Conservation (phyloP, 2,888 invertebrate genomes). For the Spialia ferax region DNA sequence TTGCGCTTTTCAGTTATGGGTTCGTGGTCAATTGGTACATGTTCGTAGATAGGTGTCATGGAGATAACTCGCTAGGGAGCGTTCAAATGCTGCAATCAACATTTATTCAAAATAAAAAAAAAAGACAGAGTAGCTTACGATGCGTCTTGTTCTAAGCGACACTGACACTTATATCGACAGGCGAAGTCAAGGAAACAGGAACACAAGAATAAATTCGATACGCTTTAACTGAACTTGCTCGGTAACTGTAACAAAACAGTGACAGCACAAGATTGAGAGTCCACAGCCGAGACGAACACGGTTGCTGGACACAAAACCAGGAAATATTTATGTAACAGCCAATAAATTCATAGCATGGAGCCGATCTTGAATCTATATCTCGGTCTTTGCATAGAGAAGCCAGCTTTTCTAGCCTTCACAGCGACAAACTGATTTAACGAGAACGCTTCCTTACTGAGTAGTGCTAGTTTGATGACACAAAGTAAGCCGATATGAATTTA, state of each 20-base stretch:
- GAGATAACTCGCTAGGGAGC: too few relatives aligned
- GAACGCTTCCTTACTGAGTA: neutral
- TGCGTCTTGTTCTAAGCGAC: neutral
- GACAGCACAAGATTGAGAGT: conserved; percentile 41
- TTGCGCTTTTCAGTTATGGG: too few relatives aligned
- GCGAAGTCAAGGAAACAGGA: neutral
- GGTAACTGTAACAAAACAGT: conserved; percentile 3
- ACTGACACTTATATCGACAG: too few relatives aligned
- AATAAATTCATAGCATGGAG: conserved; percentile 37
- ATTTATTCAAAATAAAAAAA: neutral
- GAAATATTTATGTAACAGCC: conserved; percentile 41
- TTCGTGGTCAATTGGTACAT: too few relatives aligned
- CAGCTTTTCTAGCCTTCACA: conserved; percentile 2
- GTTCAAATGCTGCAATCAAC: too few relatives aligned
- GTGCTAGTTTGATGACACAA: neutral
- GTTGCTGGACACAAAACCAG: conserved; percentile 40
- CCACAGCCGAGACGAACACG: conserved; percentile 37
- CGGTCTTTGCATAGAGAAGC: conserved; percentile 33
- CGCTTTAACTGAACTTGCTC: neutral
- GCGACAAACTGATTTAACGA: conserved; percentile 17
- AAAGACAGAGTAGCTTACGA: neutral
- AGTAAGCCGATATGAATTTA: neutral
- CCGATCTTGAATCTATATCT: conserved; percentile 39
- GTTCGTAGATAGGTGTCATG: too few relatives aligned
- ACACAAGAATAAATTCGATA: neutral